Percentiles rank a stretch among this genome's conserved stretches.
Conservation (phyloP, 2,113 vertebrate species). For the Ascaphus truei region DNA sequence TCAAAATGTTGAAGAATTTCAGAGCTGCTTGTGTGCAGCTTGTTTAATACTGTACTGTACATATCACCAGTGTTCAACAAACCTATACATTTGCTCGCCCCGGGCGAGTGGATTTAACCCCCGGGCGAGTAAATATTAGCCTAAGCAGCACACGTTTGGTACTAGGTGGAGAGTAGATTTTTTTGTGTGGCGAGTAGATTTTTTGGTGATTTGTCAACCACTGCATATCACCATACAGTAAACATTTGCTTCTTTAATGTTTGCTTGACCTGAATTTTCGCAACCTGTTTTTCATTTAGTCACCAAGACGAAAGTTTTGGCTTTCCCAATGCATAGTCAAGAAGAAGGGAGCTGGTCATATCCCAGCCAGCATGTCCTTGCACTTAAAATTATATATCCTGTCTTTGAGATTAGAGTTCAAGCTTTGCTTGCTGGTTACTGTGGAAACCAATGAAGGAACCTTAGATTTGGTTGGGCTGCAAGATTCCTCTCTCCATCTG, state of each 20-base stretch:
- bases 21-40: too few relatives aligned
- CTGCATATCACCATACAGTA: too few relatives aligned
- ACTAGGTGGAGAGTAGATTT: too few relatives aligned
- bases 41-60: too few relatives aligned
- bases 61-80: too few relatives aligned
- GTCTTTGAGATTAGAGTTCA: conserved; percentile 37
- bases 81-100: too few relatives aligned
- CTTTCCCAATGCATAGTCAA: not conserved
- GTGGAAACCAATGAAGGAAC: conserved; percentile 46
- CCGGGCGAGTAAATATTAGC: too few relatives aligned
- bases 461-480: conserved; percentile 35
- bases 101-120: too few relatives aligned
- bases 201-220: too few relatives aligned
- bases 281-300: not conserved
- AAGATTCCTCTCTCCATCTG: conserved; percentile 21
- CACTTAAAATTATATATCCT: not conserved
- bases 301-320: not conserved
- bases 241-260: not conserved
- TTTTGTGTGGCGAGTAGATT: too few relatives aligned
- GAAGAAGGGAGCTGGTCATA: not conserved
- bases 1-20: too few relatives aligned
- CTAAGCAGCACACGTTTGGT: too few relatives aligned
- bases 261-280: not conserved
- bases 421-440: conserved; percentile 51
- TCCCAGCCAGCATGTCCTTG: not conserved